Conservation (phyloP, 2,888 invertebrate species). For the Patella pellucida region DNA sequence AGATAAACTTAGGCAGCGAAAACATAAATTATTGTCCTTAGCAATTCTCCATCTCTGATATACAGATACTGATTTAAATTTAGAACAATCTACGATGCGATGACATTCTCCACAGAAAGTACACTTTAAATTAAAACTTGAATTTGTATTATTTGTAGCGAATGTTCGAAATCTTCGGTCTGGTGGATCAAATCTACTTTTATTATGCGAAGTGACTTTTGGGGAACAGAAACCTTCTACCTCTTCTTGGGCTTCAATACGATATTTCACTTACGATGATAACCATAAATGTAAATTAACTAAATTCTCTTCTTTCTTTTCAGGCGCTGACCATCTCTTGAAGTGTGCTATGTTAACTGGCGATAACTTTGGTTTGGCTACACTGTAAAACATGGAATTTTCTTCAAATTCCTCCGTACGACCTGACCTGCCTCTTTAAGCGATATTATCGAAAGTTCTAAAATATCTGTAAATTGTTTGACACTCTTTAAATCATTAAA, state of each 20-base stretch:
- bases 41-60: background rate
- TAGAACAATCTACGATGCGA: background rate
- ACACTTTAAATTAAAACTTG: background rate
- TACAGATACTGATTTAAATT: background rate
- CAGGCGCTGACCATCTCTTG: background rate
- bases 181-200: background rate
- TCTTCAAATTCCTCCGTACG: background rate
- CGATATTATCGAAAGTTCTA: constrained; percentile 1
- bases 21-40: background rate
- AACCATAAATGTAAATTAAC: background rate
- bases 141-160: background rate
- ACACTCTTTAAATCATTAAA: background rate
- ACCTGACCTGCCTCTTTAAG: constrained; percentile 2
- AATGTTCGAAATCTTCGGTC: background rate
- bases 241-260: background rate
- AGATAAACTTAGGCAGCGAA: background rate
- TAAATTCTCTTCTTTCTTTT: background rate
- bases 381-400: background rate
- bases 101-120: background rate
- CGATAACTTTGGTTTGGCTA: background rate
- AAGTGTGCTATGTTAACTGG: background rate
- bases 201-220: background rate
- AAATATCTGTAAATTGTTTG: background rate
- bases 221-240: background rate
- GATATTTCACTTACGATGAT: background rate